Conservation (phyloP, 2,113 vertebrate genomes). For the Malurus elegans region DNA sequence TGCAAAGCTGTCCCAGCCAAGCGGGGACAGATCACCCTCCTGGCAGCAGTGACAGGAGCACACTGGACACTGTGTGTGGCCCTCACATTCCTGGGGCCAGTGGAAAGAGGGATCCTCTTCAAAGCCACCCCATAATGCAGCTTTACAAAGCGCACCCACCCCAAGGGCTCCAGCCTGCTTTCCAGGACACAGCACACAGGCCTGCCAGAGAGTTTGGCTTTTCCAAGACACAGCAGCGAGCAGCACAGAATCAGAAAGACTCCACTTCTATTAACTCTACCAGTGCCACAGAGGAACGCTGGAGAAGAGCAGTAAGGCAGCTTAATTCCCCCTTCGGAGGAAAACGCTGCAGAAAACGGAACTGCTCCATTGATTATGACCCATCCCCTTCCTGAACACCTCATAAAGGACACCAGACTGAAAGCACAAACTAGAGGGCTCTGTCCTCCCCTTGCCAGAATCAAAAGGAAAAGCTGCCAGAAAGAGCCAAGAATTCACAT, state of each 20-base stretch:
- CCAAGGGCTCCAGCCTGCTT: neutral
- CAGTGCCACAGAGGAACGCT: neutral
- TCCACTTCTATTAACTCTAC: slow-evolving; percentile 18
- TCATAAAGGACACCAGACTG: neutral
- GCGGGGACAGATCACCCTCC: neutral
- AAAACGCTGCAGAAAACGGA: neutral
- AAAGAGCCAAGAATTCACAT: slow-evolving; percentile 44
- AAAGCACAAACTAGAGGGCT: slow-evolving; percentile 22
- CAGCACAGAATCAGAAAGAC: neutral
- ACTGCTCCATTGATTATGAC: neutral
- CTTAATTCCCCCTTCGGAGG: neutral
- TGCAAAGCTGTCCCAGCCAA: neutral
- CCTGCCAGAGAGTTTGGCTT: neutral
- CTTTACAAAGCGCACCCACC: neutral
- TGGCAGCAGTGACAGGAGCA: neutral
- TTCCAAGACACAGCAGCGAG: neutral
- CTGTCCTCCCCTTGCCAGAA: neutral
- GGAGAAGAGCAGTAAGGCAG: neutral
- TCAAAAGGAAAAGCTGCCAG: slow-evolving; percentile 27
- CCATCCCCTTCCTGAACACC: neutral
- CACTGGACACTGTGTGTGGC: neutral
- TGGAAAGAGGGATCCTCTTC: neutral
- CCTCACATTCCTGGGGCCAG: neutral
- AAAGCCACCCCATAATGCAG: neutral
- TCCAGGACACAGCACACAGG: neutral